A percentile compares a stretch with the other conserved stretches of the same genome.
phyloP scores from a whole-genome alignment of 2,797 vertebrate genomes.

The Tokudaia tokunoshimensis region DNA sequence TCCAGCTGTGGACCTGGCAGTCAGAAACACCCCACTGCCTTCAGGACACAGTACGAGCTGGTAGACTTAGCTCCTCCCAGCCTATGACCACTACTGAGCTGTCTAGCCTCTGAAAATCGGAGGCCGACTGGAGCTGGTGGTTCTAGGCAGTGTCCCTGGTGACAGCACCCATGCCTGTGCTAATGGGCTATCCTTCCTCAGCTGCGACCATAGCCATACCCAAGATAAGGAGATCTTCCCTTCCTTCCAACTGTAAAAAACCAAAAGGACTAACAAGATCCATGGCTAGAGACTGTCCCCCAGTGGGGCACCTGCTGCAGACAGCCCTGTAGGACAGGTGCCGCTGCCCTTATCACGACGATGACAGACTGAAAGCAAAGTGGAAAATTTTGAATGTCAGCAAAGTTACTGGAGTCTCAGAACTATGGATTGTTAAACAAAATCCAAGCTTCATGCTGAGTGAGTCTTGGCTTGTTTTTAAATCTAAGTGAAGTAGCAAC shows the following conservation, averaged over 20 bases:
- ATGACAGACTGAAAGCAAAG: neutral
- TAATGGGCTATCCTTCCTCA: neutral
- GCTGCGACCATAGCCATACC: neutral
- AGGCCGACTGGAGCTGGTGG: neutral
- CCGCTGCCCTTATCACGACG: neutral
- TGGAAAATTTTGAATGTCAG: neutral
- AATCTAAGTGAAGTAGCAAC: neutral
- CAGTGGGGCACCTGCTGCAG: neutral
- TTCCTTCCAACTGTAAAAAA: neutral
- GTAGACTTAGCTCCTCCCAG: neutral
- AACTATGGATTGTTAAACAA: neutral
- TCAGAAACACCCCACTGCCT: neutral
- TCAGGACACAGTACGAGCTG: neutral
- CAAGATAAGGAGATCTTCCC: neutral
- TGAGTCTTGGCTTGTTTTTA: neutral
- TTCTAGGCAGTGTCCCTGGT: neutral
- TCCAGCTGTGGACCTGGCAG: neutral
- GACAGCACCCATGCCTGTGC: neutral
- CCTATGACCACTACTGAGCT: neutral
- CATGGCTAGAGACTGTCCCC: neutral
- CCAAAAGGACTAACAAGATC: neutral
- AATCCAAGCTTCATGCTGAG: neutral
- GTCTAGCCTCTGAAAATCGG: neutral
- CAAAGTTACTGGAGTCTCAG: neutral
- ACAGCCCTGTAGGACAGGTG: neutral